phyloP scores from a whole-genome alignment of 1,140 invertebrate genomes.

The Euborellia annulipes region DNA sequence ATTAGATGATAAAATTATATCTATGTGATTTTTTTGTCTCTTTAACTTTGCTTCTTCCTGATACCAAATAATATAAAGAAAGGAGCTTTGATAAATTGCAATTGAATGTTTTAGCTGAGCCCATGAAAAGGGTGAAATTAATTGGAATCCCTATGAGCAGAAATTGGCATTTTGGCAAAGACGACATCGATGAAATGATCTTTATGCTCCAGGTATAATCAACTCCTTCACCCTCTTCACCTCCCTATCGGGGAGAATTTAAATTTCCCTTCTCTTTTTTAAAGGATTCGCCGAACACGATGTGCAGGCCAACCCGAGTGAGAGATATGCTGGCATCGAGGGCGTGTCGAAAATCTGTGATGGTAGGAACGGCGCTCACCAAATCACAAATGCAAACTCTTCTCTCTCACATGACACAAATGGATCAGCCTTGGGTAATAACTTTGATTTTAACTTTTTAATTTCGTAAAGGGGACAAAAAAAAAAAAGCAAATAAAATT shows the following conservation, averaged over 20 bases:
- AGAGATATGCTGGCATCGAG: slow-evolving; percentile 83
- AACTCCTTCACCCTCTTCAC: too few species aligned
- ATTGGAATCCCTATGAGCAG: slow-evolving; percentile 75
- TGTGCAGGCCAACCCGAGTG: slow-evolving; percentile 60
- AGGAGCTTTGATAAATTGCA: too few species aligned
- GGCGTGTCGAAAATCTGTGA: slow-evolving; percentile 90
- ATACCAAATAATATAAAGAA: too few species aligned
- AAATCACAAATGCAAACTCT: slow-evolving; percentile 64
- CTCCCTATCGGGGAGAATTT: too few species aligned
- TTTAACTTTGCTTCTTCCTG: too few species aligned
- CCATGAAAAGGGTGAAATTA: slow-evolving; percentile 60
- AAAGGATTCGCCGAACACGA: slow-evolving; percentile 40
- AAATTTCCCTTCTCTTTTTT: slow-evolving; percentile 12
- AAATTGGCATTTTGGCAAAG: slow-evolving; percentile 74
- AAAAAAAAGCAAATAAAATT: too few species aligned
- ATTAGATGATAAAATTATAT: too few species aligned
- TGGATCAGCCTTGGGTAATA: slow-evolving; percentile 91
- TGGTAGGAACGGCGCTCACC: slow-evolving; percentile 80
- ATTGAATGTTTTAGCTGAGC: slow-evolving; percentile 40
- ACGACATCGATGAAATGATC: slow-evolving; percentile 81
- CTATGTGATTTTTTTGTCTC: too few species aligned
- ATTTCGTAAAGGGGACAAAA: too few species aligned
- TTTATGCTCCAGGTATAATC: slow-evolving; percentile 60
- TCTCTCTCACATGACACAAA: slow-evolving; percentile 71
- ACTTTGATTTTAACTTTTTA: too few species aligned